A percentile compares a stretch with the other conserved stretches of the same genome.
Conservation (phyloP, 2,888 invertebrate species). For the Emesis furor region DNA sequence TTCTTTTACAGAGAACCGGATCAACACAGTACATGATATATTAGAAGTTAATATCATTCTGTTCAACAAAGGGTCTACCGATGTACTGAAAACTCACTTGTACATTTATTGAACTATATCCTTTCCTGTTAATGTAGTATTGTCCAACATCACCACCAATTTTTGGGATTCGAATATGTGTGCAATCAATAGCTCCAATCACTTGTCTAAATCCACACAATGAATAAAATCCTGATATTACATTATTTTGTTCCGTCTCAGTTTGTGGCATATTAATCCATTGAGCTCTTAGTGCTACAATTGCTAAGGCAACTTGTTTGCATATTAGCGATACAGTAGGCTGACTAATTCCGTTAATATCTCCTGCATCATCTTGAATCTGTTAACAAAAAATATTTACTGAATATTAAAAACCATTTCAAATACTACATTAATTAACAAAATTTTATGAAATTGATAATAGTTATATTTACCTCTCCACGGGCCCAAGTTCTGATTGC, state of each 20-base stretch:
- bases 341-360: neutral
- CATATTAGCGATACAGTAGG: neutral
- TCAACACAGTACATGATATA: too few species aligned
- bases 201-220: constrained; percentile 55
- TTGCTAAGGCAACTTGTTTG: neutral
- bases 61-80: neutral
- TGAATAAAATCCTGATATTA: constrained; percentile 49
- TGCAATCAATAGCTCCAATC: constrained; percentile 60
- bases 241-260: constrained; percentile 11
- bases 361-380: neutral
- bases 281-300: neutral
- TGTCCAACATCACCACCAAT: constrained; percentile 42
- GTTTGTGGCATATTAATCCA: constrained; percentile 1
- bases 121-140: constrained; percentile 61
- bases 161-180: constrained; percentile 59
- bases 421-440: too few species aligned
- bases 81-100: constrained; percentile 31
- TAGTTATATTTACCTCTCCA: constrained; percentile 46
- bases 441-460: neutral
- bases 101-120: constrained; percentile 63
- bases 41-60: too few species aligned
- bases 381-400: neutral
- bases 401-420: neutral
- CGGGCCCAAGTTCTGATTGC: constrained; percentile 55
- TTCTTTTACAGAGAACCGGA: too few species aligned